Evolutionary conservation across 2,888 invertebrate species (phyloP).

Genomic region (Macaria liturata): DNA sequence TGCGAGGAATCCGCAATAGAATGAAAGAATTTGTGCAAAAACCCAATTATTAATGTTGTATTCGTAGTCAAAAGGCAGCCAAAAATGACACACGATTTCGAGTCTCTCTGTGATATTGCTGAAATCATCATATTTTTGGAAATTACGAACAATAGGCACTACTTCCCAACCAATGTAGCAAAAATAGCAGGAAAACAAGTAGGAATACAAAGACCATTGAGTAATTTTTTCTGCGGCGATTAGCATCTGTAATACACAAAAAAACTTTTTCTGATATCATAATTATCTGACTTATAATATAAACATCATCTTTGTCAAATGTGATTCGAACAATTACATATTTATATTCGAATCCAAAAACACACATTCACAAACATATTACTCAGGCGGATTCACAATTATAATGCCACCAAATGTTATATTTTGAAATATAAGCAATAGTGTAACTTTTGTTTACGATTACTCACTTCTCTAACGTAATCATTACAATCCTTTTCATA

Average conservation of each 20-base stretch:
- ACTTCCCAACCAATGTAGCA: constrained; percentile 26
- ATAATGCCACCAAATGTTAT: neutral
- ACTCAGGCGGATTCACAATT: neutral
- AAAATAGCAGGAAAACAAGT: constrained; percentile 16
- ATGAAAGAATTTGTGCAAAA: constrained; percentile 37
- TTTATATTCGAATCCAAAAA: too few relatives aligned
- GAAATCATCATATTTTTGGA: constrained; percentile 36
- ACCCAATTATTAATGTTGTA: constrained; percentile 44
- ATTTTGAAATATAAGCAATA: neutral
- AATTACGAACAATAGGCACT: constrained; percentile 30
- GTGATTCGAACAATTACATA: too few relatives aligned
- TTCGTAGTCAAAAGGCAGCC: constrained; percentile 51
- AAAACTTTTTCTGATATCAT: neutral
- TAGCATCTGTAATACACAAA: constrained; percentile 24
- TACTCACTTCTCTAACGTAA: constrained; percentile 27
- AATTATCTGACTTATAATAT: neutral
- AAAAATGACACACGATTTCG: constrained; percentile 46
- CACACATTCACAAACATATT: too few relatives aligned
- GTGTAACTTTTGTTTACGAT: too few relatives aligned
- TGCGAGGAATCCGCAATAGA: constrained; percentile 28
- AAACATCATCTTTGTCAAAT: neutral
- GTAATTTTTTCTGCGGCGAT: constrained; percentile 29
- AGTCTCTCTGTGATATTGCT: constrained; percentile 41
- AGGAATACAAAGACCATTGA: constrained; percentile 20
- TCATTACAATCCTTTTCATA: constrained; percentile 18